A percentile compares a stretch with the other conserved stretches of the same genome.
phyloP scores from a whole-genome alignment of 2,888 invertebrate genomes.

The Cantharis lateralis region DNA sequence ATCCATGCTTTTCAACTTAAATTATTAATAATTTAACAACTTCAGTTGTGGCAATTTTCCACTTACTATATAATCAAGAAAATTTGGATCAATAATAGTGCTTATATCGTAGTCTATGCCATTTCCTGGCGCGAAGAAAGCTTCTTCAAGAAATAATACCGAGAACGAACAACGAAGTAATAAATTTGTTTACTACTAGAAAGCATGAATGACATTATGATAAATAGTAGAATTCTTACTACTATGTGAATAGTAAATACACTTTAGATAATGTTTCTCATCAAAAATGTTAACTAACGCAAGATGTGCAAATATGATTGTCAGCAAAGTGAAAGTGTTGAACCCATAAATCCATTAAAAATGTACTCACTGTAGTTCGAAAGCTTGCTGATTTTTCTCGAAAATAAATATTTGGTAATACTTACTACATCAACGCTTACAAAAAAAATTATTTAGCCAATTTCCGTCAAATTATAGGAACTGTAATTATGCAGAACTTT shows the following conservation, averaged over 20 bases:
- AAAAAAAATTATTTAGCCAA: background rate
- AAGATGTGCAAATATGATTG: background rate
- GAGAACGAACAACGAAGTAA: background rate
- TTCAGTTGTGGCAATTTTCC: too few relatives aligned
- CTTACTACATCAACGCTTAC: too few relatives aligned
- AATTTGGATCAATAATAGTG: background rate
- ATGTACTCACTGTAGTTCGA: background rate
- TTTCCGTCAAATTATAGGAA: background rate
- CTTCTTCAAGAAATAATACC: background rate
- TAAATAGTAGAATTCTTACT: background rate
- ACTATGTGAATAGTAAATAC: background rate
- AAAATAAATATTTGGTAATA: background rate
- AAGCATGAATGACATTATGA: background rate
- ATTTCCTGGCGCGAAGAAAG: background rate
- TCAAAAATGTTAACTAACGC: background rate
- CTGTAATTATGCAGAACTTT: background rate
- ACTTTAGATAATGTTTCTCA: background rate
- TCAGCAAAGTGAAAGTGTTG: background rate
- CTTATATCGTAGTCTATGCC: background rate
- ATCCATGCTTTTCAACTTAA: too few relatives aligned
- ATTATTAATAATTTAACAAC: too few relatives aligned
- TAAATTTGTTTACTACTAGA: background rate
- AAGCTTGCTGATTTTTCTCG: background rate
- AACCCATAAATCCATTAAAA: background rate
- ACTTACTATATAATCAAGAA: too few relatives aligned